Conservation (phyloP, 2,113 vertebrate species). For the Passer montanus region DNA sequence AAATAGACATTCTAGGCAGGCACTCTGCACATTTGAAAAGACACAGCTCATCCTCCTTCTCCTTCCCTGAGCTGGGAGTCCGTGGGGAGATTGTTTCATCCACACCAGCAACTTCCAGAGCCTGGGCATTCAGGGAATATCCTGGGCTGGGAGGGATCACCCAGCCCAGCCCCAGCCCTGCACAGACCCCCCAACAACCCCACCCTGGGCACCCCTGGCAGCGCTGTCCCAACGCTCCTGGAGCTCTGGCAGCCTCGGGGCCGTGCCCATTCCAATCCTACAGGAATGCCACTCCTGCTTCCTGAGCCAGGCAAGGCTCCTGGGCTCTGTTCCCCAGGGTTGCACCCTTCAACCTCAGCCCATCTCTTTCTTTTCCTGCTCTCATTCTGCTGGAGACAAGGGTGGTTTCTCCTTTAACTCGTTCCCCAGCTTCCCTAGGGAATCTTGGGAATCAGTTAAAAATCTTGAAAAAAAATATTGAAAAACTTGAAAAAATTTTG, state of each 20-base stretch:
- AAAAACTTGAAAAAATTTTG: neutral
- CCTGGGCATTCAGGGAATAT: neutral
- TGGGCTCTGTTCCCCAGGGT: neutral
- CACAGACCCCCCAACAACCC: neutral
- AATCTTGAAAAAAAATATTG: neutral
- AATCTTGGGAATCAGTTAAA: neutral
- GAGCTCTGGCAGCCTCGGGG: neutral
- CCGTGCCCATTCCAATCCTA: neutral
- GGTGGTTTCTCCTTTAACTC: neutral
- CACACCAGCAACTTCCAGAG: neutral
- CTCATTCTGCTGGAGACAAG: neutral
- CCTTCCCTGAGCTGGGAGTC: neutral
- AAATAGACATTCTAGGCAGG: neutral
- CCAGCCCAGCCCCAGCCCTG: rapidly evolving
- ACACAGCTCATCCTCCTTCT: neutral
- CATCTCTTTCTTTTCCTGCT: neutral
- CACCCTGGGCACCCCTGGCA: neutral
- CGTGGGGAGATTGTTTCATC: neutral
- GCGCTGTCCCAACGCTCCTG: neutral
- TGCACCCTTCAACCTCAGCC: neutral
- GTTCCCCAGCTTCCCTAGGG: neutral
- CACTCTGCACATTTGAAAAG: neutral
- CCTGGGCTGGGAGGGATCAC: neutral
- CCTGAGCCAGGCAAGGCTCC: neutral
- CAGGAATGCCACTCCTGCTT: neutral